A percentile compares a stretch with the other conserved stretches of the same genome.
These are phyloP conservation scores for Zaprionus nigranus DNA, from an alignment of 1,140 invertebrate species.

Conservation along the genomic window DNA sequence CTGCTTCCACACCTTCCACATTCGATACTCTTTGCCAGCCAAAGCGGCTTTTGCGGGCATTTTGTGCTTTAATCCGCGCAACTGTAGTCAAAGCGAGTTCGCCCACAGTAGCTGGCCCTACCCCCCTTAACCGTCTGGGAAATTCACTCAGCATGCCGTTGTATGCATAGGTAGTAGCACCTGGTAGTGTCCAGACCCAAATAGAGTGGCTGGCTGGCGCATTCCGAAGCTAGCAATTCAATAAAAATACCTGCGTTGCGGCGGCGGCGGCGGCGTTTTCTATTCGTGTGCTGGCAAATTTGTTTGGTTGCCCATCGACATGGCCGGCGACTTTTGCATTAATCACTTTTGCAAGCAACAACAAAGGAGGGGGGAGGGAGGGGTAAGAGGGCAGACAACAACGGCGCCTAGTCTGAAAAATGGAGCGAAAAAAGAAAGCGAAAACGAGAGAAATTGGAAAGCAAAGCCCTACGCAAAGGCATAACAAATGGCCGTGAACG, in stretches of 20 bases:
- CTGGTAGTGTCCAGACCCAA: conserved; percentile 38
- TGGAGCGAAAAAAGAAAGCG: conserved; percentile 33
- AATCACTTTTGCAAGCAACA: conserved; percentile 73
- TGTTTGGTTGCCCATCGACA: conserved; percentile 47
- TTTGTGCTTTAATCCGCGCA: conserved; percentile 73
- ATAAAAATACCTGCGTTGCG: conserved; percentile 74
- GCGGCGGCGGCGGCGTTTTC: conserved; percentile 50
- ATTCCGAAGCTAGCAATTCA: conserved; percentile 76
- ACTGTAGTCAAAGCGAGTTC: conserved; percentile 68
- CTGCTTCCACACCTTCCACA: conserved; percentile 35
- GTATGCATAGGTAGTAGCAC: conserved; percentile 30
- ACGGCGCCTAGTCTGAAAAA: conserved; percentile 12
- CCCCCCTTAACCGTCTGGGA: neutral
- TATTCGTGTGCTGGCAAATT: conserved; percentile 59
- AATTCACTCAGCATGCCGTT: conserved; percentile 28
- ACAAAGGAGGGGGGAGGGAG: conserved; percentile 4
- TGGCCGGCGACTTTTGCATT: conserved; percentile 70
- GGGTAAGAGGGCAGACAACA: neutral
- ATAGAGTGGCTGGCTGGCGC: conserved; percentile 61
- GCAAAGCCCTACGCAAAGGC: conserved; percentile 67
- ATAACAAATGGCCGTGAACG: conserved; percentile 66
- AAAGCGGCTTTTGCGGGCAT: conserved; percentile 67
- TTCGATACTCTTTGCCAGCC: conserved; percentile 47
- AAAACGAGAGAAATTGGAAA: conserved; percentile 63
- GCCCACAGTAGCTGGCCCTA: neutral